phyloP scores from a whole-genome alignment of 2,113 vertebrate genomes.

The Neopipo cinnamomea region DNA sequence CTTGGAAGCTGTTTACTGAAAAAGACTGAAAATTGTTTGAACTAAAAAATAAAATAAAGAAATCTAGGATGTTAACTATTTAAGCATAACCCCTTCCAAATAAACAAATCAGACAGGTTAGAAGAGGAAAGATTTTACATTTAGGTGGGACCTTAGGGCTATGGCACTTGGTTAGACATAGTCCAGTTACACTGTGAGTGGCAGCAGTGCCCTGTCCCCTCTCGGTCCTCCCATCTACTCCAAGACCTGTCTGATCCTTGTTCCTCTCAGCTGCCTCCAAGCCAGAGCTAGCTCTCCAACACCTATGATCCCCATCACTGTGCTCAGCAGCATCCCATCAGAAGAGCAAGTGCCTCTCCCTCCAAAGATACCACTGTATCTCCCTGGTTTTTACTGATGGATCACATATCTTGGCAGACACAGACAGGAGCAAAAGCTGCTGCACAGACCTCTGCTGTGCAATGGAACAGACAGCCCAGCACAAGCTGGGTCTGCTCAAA shows the following conservation, averaged over 20 bases:
- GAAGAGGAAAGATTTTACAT: background rate
- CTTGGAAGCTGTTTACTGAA: background rate
- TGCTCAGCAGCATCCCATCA: background rate
- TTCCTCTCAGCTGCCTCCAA: background rate
- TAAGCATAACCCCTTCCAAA: background rate
- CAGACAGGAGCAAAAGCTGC: background rate
- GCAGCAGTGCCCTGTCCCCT: background rate
- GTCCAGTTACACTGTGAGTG: background rate
- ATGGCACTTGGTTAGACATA: accelerated
- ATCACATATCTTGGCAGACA: background rate
- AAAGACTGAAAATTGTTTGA: background rate
- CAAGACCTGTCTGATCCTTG: background rate
- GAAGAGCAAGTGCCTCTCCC: background rate
- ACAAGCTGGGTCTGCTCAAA: background rate
- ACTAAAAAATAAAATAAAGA: background rate
- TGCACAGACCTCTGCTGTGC: background rate
- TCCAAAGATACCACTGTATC: background rate
- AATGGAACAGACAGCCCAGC: background rate
- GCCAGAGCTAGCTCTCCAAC: background rate
- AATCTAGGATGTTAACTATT: background rate
- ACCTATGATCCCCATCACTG: accelerated
- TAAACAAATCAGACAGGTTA: background rate
- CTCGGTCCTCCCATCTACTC: background rate
- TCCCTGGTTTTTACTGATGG: accelerated
- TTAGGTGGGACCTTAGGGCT: too few relatives aligned